Conservation (phyloP, 2,888 invertebrate genomes). For the Schrankia costaestrigalis region DNA sequence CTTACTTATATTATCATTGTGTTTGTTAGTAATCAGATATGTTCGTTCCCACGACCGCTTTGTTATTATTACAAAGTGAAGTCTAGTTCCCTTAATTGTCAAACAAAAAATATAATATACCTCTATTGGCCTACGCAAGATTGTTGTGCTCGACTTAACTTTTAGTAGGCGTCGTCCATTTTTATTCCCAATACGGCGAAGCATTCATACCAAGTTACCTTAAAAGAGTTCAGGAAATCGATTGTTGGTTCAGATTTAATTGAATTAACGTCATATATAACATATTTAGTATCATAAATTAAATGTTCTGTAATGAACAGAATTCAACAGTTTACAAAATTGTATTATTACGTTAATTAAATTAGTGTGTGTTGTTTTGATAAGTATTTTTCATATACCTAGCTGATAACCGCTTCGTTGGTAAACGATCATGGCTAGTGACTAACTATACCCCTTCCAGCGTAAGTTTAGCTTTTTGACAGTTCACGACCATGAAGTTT, state of each 20-base stretch:
- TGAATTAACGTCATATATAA: slow-evolving; percentile 11
- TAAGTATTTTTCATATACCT: too few species aligned
- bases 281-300: slow-evolving; percentile 5
- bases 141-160: too few species aligned
- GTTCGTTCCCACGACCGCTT: not conserved
- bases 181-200: slow-evolving; percentile 17
- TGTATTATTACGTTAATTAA: not conserved
- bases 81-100: too few species aligned
- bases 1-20: too few species aligned
- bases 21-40: too few species aligned
- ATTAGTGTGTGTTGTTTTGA: not conserved
- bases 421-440: too few species aligned
- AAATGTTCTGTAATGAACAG: slow-evolving; percentile 2
- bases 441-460: too few species aligned
- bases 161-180: slow-evolving; percentile 17
- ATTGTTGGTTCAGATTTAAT: slow-evolving; percentile 17
- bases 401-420: too few species aligned
- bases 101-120: not conserved
- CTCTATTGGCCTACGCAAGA: too few species aligned
- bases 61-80: too few species aligned
- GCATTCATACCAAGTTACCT: slow-evolving; percentile 24
- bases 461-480: too few species aligned
- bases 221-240: slow-evolving; percentile 27
- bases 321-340: not conserved
- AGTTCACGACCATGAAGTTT: too few species aligned